Percentiles rank a stretch among this genome's conserved stretches.
Evolutionary conservation across 2,888 invertebrate species (phyloP).

Genomic region (Drosophila prolongata): DNA sequence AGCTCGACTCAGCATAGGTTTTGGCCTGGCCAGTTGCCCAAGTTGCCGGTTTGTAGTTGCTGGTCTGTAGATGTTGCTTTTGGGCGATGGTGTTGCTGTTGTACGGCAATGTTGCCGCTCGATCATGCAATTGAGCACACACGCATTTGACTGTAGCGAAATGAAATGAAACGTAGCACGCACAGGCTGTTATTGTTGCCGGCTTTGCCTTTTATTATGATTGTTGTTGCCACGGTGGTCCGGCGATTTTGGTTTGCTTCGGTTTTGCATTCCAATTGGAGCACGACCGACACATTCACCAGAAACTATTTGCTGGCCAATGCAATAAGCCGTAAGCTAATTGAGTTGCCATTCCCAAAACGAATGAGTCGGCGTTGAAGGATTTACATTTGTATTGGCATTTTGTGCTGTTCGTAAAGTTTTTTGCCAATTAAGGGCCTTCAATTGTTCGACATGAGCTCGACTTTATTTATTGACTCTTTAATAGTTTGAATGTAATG

Average conservation of each 20-base stretch:
- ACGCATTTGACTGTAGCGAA: constrained; percentile 78
- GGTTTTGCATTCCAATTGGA: constrained; percentile 78
- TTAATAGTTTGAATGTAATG: background rate
- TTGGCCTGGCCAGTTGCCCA: constrained; percentile 25
- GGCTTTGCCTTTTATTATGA: constrained; percentile 26
- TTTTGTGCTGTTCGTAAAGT: background rate
- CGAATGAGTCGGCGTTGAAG: constrained; percentile 57
- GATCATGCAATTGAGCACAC: constrained; percentile 79
- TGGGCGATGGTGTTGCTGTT: constrained; percentile 20
- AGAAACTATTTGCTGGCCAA: constrained; percentile 46
- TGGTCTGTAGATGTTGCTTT: background rate
- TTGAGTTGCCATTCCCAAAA: constrained; percentile 64
- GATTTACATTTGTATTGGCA: constrained; percentile 12
- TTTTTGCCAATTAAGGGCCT: constrained; percentile 7
- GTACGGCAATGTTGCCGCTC: constrained; percentile 53
- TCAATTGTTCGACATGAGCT: background rate
- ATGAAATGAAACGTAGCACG: constrained; percentile 79
- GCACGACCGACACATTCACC: constrained; percentile 75
- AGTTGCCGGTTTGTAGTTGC: constrained; percentile 1
- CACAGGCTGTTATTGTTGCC: constrained; percentile 52
- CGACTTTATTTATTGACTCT: background rate
- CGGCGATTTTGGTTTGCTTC: constrained; percentile 65
- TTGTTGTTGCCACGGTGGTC: constrained; percentile 65
- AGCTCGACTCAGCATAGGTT: constrained; percentile 7
- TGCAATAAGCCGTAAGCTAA: constrained; percentile 68